A percentile compares a stretch with the other conserved stretches of the same genome.
These are phyloP conservation scores for Columba janthina DNA, from an alignment of 2,113 vertebrate species.

Conservation along the genomic window DNA sequence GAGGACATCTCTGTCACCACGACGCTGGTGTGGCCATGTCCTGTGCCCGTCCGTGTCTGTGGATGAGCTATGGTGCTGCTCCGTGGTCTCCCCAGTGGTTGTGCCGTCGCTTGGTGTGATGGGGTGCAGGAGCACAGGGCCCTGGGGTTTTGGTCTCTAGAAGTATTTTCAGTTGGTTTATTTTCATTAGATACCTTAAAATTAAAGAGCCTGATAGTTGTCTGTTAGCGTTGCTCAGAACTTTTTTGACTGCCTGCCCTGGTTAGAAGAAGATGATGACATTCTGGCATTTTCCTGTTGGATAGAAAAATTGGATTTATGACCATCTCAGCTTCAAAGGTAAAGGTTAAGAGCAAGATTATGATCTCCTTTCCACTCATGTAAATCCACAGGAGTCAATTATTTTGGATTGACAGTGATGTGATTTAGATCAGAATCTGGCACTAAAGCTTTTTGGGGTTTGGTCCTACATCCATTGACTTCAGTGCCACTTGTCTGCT, in stretches of 20 bases:
- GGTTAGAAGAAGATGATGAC: background rate
- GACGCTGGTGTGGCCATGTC: fast-evolving
- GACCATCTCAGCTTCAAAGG: constrained; percentile 36
- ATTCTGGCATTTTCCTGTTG: constrained; percentile 15
- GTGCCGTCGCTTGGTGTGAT: fast-evolving
- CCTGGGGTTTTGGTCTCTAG: background rate
- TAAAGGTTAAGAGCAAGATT: constrained; percentile 43
- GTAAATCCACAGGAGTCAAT: constrained; percentile 42
- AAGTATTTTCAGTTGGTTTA: background rate
- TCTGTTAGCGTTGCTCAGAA: background rate
- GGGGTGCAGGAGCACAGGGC: background rate
- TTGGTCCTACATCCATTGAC: background rate
- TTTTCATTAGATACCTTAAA: background rate
- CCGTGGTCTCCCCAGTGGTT: background rate
- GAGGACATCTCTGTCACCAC: background rate
- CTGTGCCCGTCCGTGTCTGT: background rate
- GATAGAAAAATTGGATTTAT: constrained; percentile 12
- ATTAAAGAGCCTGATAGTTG: background rate
- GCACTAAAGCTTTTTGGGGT: constrained; percentile 2
- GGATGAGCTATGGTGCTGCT: background rate
- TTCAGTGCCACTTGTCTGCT: background rate
- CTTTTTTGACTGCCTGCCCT: background rate
- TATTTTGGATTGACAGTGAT: constrained; percentile 36
- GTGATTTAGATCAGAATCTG: constrained; percentile 39
- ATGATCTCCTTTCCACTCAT: constrained; percentile 36